Conservation (phyloP, 2,888 invertebrate species). For the Machimus atricapillus region DNA sequence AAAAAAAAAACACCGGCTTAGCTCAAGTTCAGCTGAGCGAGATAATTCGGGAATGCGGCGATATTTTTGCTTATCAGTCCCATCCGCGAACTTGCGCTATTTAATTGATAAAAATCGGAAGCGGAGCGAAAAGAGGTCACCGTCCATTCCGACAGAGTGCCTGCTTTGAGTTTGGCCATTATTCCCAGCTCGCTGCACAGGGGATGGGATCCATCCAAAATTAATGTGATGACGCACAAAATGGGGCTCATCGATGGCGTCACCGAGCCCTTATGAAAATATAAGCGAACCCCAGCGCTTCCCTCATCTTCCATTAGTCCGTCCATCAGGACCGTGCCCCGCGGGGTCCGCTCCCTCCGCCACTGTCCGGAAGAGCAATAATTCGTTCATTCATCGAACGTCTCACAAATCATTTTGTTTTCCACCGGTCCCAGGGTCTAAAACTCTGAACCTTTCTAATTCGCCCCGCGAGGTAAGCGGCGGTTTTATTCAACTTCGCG, state of each 20-base stretch:
- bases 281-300: not conserved
- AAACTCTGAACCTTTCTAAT: not conserved
- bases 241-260: not conserved
- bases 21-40: not conserved
- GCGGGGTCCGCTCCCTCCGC: not conserved
- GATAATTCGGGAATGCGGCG: not conserved
- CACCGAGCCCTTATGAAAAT: not conserved
- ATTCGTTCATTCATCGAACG: not conserved
- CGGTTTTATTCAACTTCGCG: not conserved
- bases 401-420: not conserved
- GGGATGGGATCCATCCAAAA: not conserved
- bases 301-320: not conserved
- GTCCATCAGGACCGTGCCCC: not conserved
- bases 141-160: not conserved
- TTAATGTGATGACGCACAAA: slow-evolving; percentile 7
- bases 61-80: not conserved
- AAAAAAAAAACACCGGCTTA: not conserved
- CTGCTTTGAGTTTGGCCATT: not conserved
- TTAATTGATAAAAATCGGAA: not conserved
- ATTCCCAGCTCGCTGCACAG: not conserved
- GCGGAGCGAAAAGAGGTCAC: not conserved
- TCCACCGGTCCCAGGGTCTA: not conserved
- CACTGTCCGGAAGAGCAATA: not conserved
- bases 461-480: not conserved
- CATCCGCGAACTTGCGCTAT: not conserved